Evolutionary conservation across 2,888 invertebrate genomes (phyloP).

Genomic region (Iphiclides podalirius): DNA sequence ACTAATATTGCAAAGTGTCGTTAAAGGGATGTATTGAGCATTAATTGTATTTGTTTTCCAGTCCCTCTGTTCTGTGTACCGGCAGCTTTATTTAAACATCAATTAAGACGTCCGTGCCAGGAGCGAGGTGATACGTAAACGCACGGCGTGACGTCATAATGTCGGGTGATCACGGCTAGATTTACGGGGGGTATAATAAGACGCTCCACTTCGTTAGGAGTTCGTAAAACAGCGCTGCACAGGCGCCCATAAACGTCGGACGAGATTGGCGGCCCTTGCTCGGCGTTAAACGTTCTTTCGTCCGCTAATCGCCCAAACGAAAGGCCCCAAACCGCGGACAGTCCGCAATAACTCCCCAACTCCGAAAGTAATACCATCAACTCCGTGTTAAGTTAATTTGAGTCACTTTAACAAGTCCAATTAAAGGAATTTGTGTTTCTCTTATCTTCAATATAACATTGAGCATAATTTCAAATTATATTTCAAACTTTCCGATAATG

Average conservation of each 20-base stretch:
- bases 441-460: constrained; percentile 81
- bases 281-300: constrained; percentile 56
- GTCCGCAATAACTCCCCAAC: constrained; percentile 76
- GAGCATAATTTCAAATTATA: constrained; percentile 81
- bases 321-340: constrained; percentile 56
- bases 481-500: constrained; percentile 81
- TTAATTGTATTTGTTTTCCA: too few relatives aligned
- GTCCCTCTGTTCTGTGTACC: too few relatives aligned
- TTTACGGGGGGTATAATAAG: not conserved
- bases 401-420: constrained; percentile 81
- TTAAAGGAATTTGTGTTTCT: constrained; percentile 81
- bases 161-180: constrained; percentile 15
- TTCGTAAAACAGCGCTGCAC: constrained; percentile 42
- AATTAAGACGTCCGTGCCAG: too few relatives aligned
- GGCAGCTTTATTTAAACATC: too few relatives aligned
- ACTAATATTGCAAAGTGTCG: too few relatives aligned
- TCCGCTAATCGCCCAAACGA: constrained; percentile 65
- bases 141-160: constrained; percentile 9
- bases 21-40: too few relatives aligned
- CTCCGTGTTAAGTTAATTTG: constrained; percentile 80
- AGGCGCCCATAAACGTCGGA: constrained; percentile 55
- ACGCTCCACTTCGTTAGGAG: constrained; percentile 28
- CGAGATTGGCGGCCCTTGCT: constrained; percentile 47
- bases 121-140: too few relatives aligned
- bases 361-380: constrained; percentile 80